Evolutionary conservation across 2,113 vertebrate genomes (phyloP).

Genomic region (Orycteropus afer): DNA sequence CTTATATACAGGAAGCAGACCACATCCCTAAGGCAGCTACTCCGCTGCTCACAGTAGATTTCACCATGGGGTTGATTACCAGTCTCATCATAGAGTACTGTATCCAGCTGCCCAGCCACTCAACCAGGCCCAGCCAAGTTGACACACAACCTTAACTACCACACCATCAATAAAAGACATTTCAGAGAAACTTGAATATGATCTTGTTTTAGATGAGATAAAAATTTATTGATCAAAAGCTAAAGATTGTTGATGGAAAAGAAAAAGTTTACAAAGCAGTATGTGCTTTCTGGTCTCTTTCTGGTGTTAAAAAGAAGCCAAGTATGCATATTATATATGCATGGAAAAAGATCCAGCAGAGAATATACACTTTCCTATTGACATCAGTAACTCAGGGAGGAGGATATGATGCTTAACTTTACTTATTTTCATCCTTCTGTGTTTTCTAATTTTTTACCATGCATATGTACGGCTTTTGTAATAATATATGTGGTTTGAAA

Average conservation of each 20-base stretch:
- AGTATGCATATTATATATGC: not conserved
- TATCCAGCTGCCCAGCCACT: too few relatives aligned
- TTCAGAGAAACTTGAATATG: not conserved
- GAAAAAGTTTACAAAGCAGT: constrained; percentile 21
- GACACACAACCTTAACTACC: too few relatives aligned
- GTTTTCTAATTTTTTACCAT: not conserved
- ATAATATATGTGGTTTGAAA: not conserved
- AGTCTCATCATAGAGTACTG: too few relatives aligned
- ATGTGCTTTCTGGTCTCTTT: not conserved
- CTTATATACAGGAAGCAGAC: too few relatives aligned
- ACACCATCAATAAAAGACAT: not conserved
- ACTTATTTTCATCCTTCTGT: not conserved
- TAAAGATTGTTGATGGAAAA: not conserved
- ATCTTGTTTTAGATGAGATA: not conserved
- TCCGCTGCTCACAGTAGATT: too few relatives aligned
- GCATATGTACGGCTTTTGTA: not conserved
- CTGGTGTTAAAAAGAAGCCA: not conserved
- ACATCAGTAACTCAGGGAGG: not conserved
- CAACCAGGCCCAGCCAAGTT: too few relatives aligned
- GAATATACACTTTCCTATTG: not conserved
- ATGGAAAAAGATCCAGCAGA: not conserved
- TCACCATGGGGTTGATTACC: too few relatives aligned
- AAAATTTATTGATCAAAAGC: not conserved
- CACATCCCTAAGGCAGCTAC: too few relatives aligned
- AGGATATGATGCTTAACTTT: not conserved